Conservation (phyloP, 1,140 invertebrate species). For the Mylabris phalerata region DNA sequence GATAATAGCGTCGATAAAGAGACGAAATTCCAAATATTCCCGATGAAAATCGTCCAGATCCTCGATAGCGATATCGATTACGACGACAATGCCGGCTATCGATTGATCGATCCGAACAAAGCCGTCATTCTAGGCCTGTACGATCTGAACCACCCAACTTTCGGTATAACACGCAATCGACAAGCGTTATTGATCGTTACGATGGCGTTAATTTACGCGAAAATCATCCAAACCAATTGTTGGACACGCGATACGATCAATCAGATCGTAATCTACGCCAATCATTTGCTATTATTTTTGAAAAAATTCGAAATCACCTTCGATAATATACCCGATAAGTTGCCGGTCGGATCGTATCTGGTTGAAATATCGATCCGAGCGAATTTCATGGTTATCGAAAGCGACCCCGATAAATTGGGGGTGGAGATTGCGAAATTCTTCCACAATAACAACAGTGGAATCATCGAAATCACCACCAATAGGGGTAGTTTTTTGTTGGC, state of each 20-base stretch:
- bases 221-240: constrained; percentile 48
- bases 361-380: constrained; percentile 48
- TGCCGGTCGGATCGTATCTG: constrained; percentile 44
- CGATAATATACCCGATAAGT: too few relatives aligned
- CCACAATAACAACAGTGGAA: constrained; percentile 44
- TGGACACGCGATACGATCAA: constrained; percentile 50
- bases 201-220: constrained; percentile 46
- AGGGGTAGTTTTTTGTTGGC: constrained; percentile 42
- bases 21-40: constrained; percentile 41
- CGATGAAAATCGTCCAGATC: constrained; percentile 36
- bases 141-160: constrained; percentile 48
- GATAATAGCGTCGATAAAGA: background rate
- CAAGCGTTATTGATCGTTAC: constrained; percentile 47
- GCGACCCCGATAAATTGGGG: too few relatives aligned
- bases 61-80: constrained; percentile 45
- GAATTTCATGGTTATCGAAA: constrained; percentile 43
- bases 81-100: too few relatives aligned
- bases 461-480: constrained; percentile 40
- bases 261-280: constrained; percentile 48
- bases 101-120: too few relatives aligned
- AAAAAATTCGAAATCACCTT: constrained; percentile 25
- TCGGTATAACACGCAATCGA: constrained; percentile 46
- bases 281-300: constrained; percentile 44
- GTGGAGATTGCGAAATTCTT: constrained; percentile 33
- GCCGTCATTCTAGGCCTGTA: too few relatives aligned